phyloP scores from a whole-genome alignment of 2,797 vertebrate genomes.

The Leptodactylus fallax region DNA sequence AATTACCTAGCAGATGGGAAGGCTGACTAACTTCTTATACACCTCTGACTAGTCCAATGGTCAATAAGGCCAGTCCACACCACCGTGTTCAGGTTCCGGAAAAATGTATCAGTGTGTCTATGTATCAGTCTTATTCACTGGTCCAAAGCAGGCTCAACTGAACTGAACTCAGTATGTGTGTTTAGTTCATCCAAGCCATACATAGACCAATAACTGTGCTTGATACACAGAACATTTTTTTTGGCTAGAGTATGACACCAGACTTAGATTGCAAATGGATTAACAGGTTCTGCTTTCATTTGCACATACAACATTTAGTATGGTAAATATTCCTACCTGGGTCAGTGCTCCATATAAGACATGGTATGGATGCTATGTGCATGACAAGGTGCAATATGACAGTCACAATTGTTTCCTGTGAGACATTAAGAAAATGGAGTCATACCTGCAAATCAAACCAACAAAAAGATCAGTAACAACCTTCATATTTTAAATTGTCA shows the following conservation, averaged over 20 bases:
- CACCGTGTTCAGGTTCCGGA: neutral
- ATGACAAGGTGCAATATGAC: neutral
- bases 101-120: neutral
- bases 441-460: neutral
- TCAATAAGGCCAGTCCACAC: neutral
- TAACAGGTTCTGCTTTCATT: neutral
- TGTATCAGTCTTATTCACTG: no score
- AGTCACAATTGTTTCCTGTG: neutral
- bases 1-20: neutral
- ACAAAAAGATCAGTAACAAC: neutral
- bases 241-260: no score
- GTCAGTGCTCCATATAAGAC: neutral
- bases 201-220: no score
- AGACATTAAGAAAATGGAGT: neutral
- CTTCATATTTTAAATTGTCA: neutral
- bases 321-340: neutral
- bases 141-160: no score
- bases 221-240: no score
- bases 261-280: no score
- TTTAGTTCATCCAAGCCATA: no score
- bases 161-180: no score
- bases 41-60: neutral
- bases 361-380: neutral
- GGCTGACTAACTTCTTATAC: neutral
- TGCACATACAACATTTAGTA: neutral